These are phyloP conservation scores for Stenolophus ochropezus DNA, from an alignment of 2,888 invertebrate species.

Conservation along the genomic window DNA sequence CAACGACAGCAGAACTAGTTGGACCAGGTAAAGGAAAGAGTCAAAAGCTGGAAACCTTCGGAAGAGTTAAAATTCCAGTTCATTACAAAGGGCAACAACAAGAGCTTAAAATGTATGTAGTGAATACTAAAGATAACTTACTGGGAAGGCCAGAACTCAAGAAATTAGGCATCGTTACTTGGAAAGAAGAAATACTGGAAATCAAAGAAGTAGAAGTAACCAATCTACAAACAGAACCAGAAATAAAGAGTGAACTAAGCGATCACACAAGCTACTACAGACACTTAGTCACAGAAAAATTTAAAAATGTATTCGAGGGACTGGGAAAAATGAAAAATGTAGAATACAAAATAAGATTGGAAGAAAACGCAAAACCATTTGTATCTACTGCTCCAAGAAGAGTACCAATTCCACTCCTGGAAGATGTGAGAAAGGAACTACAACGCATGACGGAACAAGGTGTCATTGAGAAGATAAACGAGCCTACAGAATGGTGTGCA, in stretches of 20 bases:
- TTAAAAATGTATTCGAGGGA: slow-evolving; percentile 60
- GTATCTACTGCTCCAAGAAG: slow-evolving; percentile 66
- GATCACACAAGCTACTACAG: not conserved
- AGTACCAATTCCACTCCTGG: slow-evolving; percentile 66
- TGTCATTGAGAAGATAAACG: slow-evolving; percentile 66
- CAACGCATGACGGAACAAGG: slow-evolving; percentile 64
- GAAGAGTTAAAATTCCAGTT: not conserved
- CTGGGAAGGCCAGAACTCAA: slow-evolving; percentile 62
- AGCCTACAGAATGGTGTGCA: slow-evolving; percentile 68
- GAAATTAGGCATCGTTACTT: slow-evolving; percentile 44
- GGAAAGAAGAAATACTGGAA: slow-evolving; percentile 13
- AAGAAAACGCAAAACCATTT: slow-evolving; percentile 64
- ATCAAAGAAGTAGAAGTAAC: not conserved
- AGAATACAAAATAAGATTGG: slow-evolving; percentile 64
- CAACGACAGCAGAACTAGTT: not conserved
- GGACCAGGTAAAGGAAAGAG: slow-evolving; percentile 14
- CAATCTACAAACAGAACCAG: not conserved
- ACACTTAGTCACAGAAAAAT: not conserved
- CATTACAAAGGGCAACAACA: not conserved
- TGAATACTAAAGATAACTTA: slow-evolving; percentile 52
- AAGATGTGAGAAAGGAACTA: slow-evolving; percentile 67
- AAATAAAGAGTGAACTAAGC: too few relatives aligned
- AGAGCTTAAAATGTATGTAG: slow-evolving; percentile 34
- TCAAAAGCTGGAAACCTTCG: slow-evolving; percentile 5
- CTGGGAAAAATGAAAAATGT: slow-evolving; percentile 62